Base-by-base conservation (phyloP, 2,888 invertebrate genomes). In the Tetranychus truncatus region DNA sequence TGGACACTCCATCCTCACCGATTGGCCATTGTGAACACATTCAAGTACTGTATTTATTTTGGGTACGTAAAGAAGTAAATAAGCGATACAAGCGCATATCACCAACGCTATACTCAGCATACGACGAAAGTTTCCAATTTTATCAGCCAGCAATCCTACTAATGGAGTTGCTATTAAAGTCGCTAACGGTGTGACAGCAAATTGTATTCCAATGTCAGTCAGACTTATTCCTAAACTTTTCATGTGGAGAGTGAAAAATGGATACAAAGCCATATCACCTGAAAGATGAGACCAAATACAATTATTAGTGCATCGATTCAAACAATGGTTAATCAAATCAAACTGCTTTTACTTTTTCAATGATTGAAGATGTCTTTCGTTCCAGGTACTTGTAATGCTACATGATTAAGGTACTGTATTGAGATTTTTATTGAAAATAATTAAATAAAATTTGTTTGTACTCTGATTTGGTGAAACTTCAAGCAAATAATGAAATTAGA, bases 191-290 rank as follows among this genome's bases (percentile, higher is more conserved):
- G 88, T 89, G 55, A 90, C 87, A 1, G 89, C 88, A 1, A 89
- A 89, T 88, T 89, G 90, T 80, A 90, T 88, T 71, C 89, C 72
- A 15, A 72, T 72, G 9, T 72, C 72, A 45, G 72, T 72, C 15
- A 89, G 88, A 80, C 87, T 89, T 82, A 90, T 89, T 73, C 90
- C 90, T 79, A 90, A 83, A 81, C 89, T 89, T 76, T 89, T 85
- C 88, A 90, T 89, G 81, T 90, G 90, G 79, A 90, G 88, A 73
- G 89, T 89, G 81, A 90, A 83, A 84, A 89, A 90, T 6, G 90
- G 90, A 82, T 90, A 90, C 77, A 90, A 83, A 73, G 90, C 89
- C 81, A 88, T 87, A 75, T 90, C 83, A 34, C 89, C 90, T 72
- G n/a, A 20, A 21, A 21, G 11, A 24, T 15, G 21, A 69, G 20